Conservation (phyloP, 2,113 vertebrate species). For the Perca flavescens region DNA sequence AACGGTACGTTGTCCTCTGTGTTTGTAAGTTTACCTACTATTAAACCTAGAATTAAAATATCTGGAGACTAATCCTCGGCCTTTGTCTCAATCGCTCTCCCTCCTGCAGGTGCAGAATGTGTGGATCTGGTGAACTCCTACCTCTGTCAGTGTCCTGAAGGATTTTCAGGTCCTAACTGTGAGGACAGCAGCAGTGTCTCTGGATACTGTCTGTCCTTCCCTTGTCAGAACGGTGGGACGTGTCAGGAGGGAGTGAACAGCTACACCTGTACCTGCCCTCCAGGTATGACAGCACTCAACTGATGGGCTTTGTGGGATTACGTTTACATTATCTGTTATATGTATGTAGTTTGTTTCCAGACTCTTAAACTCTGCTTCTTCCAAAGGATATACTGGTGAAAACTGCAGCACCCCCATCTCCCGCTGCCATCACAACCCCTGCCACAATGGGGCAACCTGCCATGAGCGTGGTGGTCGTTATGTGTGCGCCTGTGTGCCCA, state of each 20-base stretch:
- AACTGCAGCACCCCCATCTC: conserved; percentile 93
- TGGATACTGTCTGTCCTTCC: conserved; percentile 89
- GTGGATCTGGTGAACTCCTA: conserved; percentile 94
- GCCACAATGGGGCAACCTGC: conserved; percentile 98
- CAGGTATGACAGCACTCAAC: conserved; percentile 67
- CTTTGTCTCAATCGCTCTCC: conserved; percentile 27
- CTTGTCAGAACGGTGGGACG: conserved; percentile 93
- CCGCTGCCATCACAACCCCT: conserved; percentile 92
- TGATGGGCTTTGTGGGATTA: background rate
- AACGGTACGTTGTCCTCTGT: conserved; percentile 86
- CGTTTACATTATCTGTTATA: background rate
- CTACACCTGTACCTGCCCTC: conserved; percentile 94
- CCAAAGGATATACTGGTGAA: conserved; percentile 90
- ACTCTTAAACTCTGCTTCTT: conserved; percentile 9
- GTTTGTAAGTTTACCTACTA: background rate
- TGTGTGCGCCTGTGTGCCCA: conserved; percentile 91
- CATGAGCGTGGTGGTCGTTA: conserved; percentile 92
- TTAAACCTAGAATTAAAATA: background rate
- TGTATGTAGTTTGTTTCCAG: background rate
- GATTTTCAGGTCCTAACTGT: conserved; percentile 92
- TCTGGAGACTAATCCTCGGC: conserved; percentile 47
- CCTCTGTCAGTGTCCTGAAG: conserved; percentile 92
- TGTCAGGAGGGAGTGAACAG: conserved; percentile 91
- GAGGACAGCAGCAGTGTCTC: conserved; percentile 84
- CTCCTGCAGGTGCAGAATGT: conserved; percentile 90